Evolutionary conservation across 1,140 invertebrate genomes (phyloP).

Genomic region (Trinorchestia longiramus): DNA sequence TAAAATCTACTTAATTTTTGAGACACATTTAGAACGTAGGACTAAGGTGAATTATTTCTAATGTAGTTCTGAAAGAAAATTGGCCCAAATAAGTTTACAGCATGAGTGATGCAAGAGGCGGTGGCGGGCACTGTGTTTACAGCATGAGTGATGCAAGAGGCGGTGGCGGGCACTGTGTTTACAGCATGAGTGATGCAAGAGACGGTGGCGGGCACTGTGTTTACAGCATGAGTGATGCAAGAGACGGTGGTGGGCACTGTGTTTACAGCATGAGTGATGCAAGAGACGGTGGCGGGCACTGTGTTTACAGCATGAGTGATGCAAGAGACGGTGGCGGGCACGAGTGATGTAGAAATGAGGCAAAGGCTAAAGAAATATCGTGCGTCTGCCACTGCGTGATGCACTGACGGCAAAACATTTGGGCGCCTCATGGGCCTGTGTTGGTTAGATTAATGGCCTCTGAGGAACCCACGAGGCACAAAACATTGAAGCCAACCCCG

Average conservation of each 20-base stretch:
- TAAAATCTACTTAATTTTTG: no score
- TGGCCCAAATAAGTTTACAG: neutral
- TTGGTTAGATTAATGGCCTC: neutral
- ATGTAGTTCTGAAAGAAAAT: neutral
- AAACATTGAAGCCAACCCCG: neutral
- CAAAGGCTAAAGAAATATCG: neutral
- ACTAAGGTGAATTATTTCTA: neutral
- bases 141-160: no score
- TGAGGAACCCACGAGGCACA: neutral
- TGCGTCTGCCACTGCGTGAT: neutral
- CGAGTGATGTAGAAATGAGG: neutral
- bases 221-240: no score
- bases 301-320: neutral
- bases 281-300: no score
- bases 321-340: neutral
- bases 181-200: no score
- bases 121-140: no score
- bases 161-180: no score
- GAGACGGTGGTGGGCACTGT: no score
- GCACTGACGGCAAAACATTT: neutral
- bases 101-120: no score
- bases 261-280: no score
- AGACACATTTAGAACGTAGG: no score
- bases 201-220: no score
- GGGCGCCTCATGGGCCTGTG: neutral